Base-by-base conservation (phyloP, 2,113 vertebrate species). In the Aptenodytes forsteri region DNA sequence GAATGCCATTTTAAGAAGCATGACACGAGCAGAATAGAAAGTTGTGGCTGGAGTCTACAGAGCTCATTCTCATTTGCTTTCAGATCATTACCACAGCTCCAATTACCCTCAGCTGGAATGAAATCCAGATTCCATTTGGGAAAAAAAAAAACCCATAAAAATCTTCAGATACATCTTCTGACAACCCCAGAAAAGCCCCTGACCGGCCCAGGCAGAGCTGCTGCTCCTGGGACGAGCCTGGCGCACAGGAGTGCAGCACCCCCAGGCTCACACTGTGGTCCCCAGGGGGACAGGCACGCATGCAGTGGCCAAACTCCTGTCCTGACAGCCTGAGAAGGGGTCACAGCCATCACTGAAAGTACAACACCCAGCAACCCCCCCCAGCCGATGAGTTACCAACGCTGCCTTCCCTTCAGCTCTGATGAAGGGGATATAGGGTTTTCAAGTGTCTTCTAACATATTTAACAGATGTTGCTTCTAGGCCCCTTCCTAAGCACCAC, bases 51-150 rank as follows among this genome's bases (percentile, higher is more conserved):
- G 65, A 85, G 30, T 76, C 58, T 81, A 92, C 20, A 89, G 65
- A 94, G 73, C 73, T 91, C 44, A 25, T 75, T 91, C 83, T 88
- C 80, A 82, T 84, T 91, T 96, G 73, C 83, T 96, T 91, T 95
- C 77, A 91, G 70, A 79, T 38, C 38, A 61, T 83, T 81, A 80
- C 49, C 59, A 83, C 76, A 27, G 40, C 79, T 93, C 82, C 81
- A 92, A 85, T 94, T 89, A 95, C 54, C 46, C 78, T 87, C 84
- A 72, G 81, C 49, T 91, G 49, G 70, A 90, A 93, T 70, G 64
- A 92, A 95, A 95, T 72, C 54, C 42, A 66, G 80, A 90, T 92
- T 96, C 75, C 81, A 94, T 91, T 66, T 3, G 16, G n/a, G 15
- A 30, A 66, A 64, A 67, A 3, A 13, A n/a, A 61, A 15, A 29